Evolutionary conservation across 2,113 vertebrate species (phyloP).

Genomic region (Oncorhynchus kisutch): DNA sequence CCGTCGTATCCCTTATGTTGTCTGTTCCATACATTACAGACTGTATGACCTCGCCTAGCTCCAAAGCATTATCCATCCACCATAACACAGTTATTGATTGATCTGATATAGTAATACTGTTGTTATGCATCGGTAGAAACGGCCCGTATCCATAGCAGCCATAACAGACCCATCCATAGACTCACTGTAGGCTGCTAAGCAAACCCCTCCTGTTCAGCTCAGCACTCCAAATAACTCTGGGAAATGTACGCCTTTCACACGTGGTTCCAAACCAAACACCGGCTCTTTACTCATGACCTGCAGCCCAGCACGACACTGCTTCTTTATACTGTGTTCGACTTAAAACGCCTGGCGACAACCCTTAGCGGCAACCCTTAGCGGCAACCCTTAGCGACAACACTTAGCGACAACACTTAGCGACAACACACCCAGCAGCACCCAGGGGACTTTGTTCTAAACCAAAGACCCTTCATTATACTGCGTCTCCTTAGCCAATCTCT

Average conservation of each 20-base stretch:
- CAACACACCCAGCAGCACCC: too few species aligned
- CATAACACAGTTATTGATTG: conserved; percentile 42
- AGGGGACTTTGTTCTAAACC: too few species aligned
- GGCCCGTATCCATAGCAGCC: conserved; percentile 62
- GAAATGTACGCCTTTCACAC: conserved; percentile 60
- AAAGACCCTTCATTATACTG: too few species aligned
- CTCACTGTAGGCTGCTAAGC: conserved; percentile 49
- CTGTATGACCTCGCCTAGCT: background rate
- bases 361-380: too few species aligned
- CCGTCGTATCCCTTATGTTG: background rate
- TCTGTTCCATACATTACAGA: conserved; percentile 22
- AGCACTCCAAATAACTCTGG: conserved; percentile 47
- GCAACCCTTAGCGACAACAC: too few species aligned
- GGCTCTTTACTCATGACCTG: too few species aligned
- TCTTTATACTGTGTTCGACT: too few species aligned
- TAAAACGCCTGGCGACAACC: too few species aligned
- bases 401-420: too few species aligned
- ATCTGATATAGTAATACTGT: conserved; percentile 60
- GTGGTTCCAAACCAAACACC: conserved; percentile 65
- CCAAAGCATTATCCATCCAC: background rate
- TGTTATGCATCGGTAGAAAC: conserved; percentile 69
- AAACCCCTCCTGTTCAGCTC: conserved; percentile 58
- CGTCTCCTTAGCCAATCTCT: too few species aligned
- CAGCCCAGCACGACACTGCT: too few species aligned
- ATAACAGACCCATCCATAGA: conserved; percentile 46